Evolutionary conservation across 2,888 invertebrate species (phyloP), one percentile per base, ranked within the genome.

Genomic region (Scaptomyza reducta): DNA sequence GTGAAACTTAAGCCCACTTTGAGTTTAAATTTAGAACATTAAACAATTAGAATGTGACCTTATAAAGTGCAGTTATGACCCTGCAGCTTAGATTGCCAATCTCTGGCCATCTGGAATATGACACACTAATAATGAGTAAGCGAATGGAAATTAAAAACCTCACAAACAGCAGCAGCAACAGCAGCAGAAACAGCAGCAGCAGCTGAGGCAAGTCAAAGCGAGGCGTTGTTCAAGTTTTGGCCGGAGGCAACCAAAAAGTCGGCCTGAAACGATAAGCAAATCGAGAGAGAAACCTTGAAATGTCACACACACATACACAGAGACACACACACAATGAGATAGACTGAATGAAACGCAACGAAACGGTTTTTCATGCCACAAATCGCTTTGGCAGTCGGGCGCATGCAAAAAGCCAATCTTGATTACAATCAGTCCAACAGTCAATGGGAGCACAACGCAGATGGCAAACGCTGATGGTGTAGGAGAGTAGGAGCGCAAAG

Each of bases 361-460:
- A 69, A 77, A 70, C 77, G 27, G 66, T 79, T 88, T 83, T 74
- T 65, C 84, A 73, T 66, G 74, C 73, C 84, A 80, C 84, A 84
- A 88, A 88, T 87, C 74, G 84, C 62, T 70, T 68, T 84, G 73
- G 87, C 75, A 79, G 78, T 35, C n/a, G 35, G 35, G 86, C 81
- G 58, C 84, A 83, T 69, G 80, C 84, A 87, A 83, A 78, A 70
- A 87, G 87, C 81, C 88, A 84, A 88, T 87, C 87, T 88, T 74
- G 88, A 84, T 84, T 88, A 84, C 88, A 84, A 84, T 84, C 84
- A 78, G 77, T 87, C 63, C 61, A 60, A 64, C 66, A 74, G 70
- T 73, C 74, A 61, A 63, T 67, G 82, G 59, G 54, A 61, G 72
- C 53, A 63, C 40, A 40, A n/a, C 57, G 59, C 49, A 53, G 67